Base-by-base conservation (phyloP, 2,113 vertebrate species). In the Labeo catla region DNA sequence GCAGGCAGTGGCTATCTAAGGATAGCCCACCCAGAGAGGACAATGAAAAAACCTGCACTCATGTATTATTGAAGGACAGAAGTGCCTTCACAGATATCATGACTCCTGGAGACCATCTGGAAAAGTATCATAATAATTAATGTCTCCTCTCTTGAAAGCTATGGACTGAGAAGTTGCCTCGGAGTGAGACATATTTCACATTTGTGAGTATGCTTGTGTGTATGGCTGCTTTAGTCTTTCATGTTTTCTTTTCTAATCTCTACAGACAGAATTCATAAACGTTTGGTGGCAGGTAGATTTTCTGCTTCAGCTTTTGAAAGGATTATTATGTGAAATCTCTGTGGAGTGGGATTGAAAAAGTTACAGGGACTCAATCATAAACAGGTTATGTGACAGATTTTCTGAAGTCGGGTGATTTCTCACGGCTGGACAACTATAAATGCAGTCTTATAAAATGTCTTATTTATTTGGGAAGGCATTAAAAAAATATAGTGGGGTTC, bases 281-380 rank as follows among this genome's bases (percentile, higher is more conserved):
- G 45, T 68, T 68, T 82, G 10, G 57, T 50, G 47, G 19, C 8
- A 45, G 63, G n/a, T 36, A 21, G 57, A 59, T 59, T 61, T 63
- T 72, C 39, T 65, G 70, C 5, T 93, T 65, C 92, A 91, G n/a
- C 91, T 92, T 88, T 91, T 93, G 86, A 92, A 15, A 23, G 66
- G 36, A 80, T 84, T 78, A 79, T 45, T 74, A 74, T 39, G 57
- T 47, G 39, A 68, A 43, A 73, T 59, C 61, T 72, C 54, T 84
- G 34, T 63, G 19, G 4, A 8, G 43, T 45, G 21, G 19, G 12
- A 34, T 21, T 70, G 5, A 68, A 63, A 72, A 82, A 21, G 66
- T 63, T 21, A 74, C 19, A 50, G 10, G 4, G 65, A 13, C 49
- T 74, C 43, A 81, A 23, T 43, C n/a, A 52, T 15, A 59, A 11